phyloP scores from a whole-genome alignment of 2,113 vertebrate species.

The Brachionichthys hirsutus region DNA sequence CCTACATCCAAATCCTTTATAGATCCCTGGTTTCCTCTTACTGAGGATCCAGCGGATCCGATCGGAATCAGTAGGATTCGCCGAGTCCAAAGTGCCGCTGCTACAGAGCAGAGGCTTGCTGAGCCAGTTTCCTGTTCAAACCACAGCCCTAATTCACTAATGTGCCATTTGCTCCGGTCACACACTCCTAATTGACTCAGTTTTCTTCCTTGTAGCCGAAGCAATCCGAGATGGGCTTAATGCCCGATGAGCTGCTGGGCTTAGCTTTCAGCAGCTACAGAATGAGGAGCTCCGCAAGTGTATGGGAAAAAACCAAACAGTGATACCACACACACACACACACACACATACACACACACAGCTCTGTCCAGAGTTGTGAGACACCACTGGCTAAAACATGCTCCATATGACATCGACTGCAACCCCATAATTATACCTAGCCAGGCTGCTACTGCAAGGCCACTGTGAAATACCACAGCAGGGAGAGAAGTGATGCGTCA shows the following conservation, averaged over 20 bases:
- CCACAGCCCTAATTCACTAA: slow-evolving; percentile 77
- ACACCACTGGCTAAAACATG: slow-evolving; percentile 62
- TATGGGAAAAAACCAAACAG: slow-evolving; percentile 17
- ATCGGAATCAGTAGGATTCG: slow-evolving; percentile 61
- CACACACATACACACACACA: slow-evolving; percentile 8
- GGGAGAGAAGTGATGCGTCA: slow-evolving; percentile 66
- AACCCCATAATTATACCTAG: slow-evolving; percentile 71
- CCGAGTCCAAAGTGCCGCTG: slow-evolving; percentile 68
- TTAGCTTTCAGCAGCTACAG: slow-evolving; percentile 28
- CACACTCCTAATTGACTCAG: slow-evolving; percentile 72
- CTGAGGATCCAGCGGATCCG: slow-evolving; percentile 56
- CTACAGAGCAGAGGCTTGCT: slow-evolving; percentile 58
- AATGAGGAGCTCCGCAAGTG: slow-evolving; percentile 10
- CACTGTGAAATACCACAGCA: slow-evolving; percentile 77
- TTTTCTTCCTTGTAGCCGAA: slow-evolving; percentile 63
- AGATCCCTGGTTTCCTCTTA: slow-evolving; percentile 14
- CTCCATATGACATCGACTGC: slow-evolving; percentile 65
- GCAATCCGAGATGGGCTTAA: slow-evolving; percentile 69
- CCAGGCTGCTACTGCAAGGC: slow-evolving; percentile 56
- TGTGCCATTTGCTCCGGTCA: slow-evolving; percentile 78
- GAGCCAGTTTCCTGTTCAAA: slow-evolving; percentile 74
- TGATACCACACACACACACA: slow-evolving; percentile 18
- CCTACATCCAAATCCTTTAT: background rate
- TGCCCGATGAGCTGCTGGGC: slow-evolving; percentile 51
- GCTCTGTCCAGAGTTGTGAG: slow-evolving; percentile 20